Evolutionary conservation across 2,113 vertebrate genomes (phyloP).

Genomic region (Menura novaehollandiae): DNA sequence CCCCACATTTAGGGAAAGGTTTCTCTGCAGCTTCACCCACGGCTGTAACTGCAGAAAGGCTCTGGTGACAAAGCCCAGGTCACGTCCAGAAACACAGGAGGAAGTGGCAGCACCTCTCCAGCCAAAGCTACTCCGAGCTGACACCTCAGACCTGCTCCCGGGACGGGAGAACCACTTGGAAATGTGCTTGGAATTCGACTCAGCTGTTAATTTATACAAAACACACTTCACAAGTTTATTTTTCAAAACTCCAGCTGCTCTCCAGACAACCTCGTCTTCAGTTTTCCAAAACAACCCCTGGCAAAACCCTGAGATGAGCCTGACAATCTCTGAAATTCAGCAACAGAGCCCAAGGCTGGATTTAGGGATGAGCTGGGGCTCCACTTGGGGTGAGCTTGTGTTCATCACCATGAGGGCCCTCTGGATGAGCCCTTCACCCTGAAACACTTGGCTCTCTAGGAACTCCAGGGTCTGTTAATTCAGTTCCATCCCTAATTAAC

Average conservation of each 20-base stretch:
- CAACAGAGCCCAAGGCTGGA: neutral
- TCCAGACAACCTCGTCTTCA: neutral
- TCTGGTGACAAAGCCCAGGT: neutral
- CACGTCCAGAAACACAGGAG: neutral
- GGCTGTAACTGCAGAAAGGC: neutral
- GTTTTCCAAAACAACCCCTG: neutral
- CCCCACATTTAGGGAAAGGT: fast-evolving
- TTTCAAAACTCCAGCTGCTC: neutral
- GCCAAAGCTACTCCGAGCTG: neutral
- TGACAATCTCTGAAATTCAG: neutral
- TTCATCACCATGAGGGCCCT: neutral
- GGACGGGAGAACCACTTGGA: neutral
- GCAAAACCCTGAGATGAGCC: neutral
- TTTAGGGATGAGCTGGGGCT: neutral
- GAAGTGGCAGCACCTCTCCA: neutral
- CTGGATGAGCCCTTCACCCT: neutral
- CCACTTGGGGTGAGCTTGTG: neutral
- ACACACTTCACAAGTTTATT: neutral
- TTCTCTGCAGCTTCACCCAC: neutral
- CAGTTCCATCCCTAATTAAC: neutral
- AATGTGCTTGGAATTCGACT: neutral
- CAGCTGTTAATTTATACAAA: neutral
- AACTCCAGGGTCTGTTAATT: neutral
- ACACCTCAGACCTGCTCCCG: neutral
- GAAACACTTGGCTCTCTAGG: neutral